Evolutionary conservation across 2,113 vertebrate genomes (phyloP), one percentile per base, ranked within the genome.

Genomic region (Oxyruncus cristatus): DNA sequence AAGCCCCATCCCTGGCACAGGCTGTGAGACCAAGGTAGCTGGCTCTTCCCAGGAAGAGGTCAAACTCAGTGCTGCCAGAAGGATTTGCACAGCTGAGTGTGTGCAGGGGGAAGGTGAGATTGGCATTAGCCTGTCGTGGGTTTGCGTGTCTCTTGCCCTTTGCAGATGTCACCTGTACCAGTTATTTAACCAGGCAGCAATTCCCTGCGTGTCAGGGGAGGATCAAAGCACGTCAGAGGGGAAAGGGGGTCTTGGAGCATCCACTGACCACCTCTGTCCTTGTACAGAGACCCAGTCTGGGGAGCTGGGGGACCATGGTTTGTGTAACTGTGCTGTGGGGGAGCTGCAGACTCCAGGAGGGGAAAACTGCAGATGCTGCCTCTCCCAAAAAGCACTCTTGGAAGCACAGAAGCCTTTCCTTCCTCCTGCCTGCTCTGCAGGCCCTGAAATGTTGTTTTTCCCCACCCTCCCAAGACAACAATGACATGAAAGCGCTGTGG

Each of bases 401-500:
- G 89, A 68, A 92, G 49, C 11, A 26, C 85, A 79, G 79, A 77
- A 83, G 83, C 78, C 15, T 89, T 94, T 90, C 85, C 75, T 96
- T 83, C 82, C 86, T 92, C 86, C 75, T 49, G 59, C 70, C 79
- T n/a, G 56, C 65, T 82, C 68, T 52, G 59, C 11, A 0, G 2
- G 2, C 56, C 9, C 81, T 89, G 78, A 70, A 93, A 83, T 77
- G 68, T 3, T 89, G 93, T 88, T 91, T 70, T 62, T 83, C 94
- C 89, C 89, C 92, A 85, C 89, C 92, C 95, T 96, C 23, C 63
- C 88, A 80, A 89, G 92, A 92, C 93, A 96, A 96, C 89, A 97
- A 96, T 97, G 94, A 73, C 76, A 88, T 96, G 71, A 92, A 96
- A 96, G 94, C 24, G 0, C 71, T 8, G 71, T 66, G 75, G 74